phyloP scores from a whole-genome alignment of 1,140 invertebrate species.

The Euwallacea similis region DNA sequence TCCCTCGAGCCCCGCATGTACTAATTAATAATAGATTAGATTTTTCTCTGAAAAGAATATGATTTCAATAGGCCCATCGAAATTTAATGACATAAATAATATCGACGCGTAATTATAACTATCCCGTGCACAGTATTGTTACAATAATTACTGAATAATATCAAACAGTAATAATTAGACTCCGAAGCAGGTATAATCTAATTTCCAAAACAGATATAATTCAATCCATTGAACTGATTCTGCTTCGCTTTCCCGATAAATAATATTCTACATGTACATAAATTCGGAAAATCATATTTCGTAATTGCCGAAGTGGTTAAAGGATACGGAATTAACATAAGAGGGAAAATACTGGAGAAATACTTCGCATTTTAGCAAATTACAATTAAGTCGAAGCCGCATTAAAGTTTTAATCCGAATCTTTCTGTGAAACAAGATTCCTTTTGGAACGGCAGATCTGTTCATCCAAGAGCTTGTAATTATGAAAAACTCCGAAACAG shows the following conservation, averaged over 20 bases:
- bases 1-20: background rate
- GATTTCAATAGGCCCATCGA: too few species aligned
- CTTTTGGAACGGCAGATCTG: background rate
- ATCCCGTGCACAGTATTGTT: too few species aligned
- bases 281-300: background rate
- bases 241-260: too few species aligned
- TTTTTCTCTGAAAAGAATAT: too few species aligned
- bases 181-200: too few species aligned
- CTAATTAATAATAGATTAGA: background rate
- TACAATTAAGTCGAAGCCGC: background rate
- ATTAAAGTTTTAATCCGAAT: slow-evolving; percentile 5
- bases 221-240: too few species aligned
- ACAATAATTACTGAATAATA: too few species aligned
- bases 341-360: slow-evolving; percentile 1
- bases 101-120: too few species aligned
- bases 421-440: background rate
- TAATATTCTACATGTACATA: too few species aligned
- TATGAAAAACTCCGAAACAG: slow-evolving; percentile 1
- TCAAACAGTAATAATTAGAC: too few species aligned
- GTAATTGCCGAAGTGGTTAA: background rate
- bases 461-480: slow-evolving; percentile 2
- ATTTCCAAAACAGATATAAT: too few species aligned
- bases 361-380: slow-evolving; percentile 11
- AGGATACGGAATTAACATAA: background rate
- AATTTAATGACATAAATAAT: too few species aligned